A percentile compares a stretch with the other conserved stretches of the same genome.
phyloP scores from a whole-genome alignment of 2,113 vertebrate genomes.

The Lepus europaeus region DNA sequence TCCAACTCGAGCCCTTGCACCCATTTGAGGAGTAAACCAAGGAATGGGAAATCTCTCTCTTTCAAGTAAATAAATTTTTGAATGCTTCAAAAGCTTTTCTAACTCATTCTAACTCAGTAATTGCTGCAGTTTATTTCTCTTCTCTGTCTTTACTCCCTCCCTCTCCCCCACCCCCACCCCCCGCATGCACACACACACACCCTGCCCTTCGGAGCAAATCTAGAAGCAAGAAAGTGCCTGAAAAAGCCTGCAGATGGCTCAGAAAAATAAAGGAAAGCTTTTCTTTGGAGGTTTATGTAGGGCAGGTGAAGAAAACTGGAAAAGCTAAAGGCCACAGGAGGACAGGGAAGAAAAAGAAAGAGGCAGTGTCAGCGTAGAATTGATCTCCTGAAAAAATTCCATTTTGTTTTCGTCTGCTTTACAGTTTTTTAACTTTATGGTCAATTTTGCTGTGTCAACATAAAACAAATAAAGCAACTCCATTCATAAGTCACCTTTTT shows the following conservation, averaged over 20 bases:
- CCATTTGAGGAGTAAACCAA: too few species aligned
- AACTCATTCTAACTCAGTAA: not conserved
- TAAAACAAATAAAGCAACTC: not conserved
- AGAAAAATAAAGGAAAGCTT: not conserved
- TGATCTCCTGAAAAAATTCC: not conserved
- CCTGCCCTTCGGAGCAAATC: not conserved
- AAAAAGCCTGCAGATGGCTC: not conserved
- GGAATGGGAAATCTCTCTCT: too few species aligned
- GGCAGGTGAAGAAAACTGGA: not conserved
- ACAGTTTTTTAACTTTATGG: not conserved
- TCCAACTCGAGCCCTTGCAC: too few species aligned
- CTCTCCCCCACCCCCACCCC: not conserved
- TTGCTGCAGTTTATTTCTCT: not conserved
- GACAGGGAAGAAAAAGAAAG: not conserved
- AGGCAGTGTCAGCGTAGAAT: not conserved
- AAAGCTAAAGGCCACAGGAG: not conserved
- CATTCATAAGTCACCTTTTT: not conserved
- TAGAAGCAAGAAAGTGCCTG: not conserved
- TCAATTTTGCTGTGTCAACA: not conserved
- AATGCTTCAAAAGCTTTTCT: not conserved
- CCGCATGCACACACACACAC: too few species aligned
- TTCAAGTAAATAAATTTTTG: too few species aligned
- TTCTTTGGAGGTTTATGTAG: not conserved
- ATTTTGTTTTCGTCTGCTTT: not conserved
- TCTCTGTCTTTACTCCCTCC: not conserved